These are phyloP conservation scores for Mionectes macconnelli DNA, from an alignment of 2,113 vertebrate genomes.

Conservation along the genomic window DNA sequence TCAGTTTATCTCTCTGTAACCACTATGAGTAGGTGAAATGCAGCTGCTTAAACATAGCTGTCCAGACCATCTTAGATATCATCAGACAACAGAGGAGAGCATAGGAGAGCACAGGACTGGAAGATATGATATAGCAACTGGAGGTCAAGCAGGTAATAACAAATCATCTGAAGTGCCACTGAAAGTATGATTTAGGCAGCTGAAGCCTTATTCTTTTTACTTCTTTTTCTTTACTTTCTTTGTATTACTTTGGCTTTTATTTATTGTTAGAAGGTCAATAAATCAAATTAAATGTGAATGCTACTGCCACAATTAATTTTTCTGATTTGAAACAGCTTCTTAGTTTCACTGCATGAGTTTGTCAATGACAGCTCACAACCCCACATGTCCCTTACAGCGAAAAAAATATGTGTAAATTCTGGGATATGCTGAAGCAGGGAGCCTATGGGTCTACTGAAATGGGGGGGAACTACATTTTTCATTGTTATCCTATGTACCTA, in stretches of 20 bases:
- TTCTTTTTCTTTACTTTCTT: background rate
- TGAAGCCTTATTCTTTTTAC: background rate
- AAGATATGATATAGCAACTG: background rate
- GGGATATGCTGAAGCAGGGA: background rate
- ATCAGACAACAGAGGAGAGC: background rate
- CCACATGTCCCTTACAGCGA: fast-evolving
- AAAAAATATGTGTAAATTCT: background rate
- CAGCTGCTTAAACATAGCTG: background rate
- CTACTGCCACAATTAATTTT: background rate
- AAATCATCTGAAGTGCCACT: background rate
- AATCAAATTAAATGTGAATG: background rate
- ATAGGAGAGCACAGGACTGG: background rate
- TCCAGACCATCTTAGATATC: background rate
- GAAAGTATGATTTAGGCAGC: background rate
- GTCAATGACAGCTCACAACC: background rate
- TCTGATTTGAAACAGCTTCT: background rate
- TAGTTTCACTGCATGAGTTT: background rate
- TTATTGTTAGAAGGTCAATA: background rate
- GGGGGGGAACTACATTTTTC: background rate
- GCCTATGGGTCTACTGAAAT: background rate
- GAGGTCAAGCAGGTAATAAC: background rate
- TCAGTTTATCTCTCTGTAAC: background rate
- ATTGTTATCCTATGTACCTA: background rate
- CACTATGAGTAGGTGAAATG: background rate
- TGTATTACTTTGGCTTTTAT: background rate